phyloP scores from a whole-genome alignment of 2,797 vertebrate species.

The Anisognathus igniventris region DNA sequence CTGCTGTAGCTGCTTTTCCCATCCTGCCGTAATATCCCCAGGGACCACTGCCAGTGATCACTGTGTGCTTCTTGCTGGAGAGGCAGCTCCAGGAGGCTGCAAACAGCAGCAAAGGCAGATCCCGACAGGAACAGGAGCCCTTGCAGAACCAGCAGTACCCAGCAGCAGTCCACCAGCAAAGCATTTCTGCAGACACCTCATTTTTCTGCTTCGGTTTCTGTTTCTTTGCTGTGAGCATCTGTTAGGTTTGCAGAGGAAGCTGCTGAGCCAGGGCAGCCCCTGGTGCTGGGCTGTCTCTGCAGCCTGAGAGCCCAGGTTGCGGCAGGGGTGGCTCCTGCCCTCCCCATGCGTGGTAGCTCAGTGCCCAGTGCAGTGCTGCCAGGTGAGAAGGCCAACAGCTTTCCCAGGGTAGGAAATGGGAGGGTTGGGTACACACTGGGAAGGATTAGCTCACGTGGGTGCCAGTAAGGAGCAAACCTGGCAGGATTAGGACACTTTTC shows the following conservation, averaged over 20 bases:
- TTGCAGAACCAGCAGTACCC: neutral
- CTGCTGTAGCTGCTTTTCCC: constrained; percentile 6
- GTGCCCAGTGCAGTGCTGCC: accelerated
- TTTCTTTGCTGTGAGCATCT: neutral
- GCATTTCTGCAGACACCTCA: neutral
- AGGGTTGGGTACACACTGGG: neutral
- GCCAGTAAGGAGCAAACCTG: neutral
- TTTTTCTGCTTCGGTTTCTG: neutral
- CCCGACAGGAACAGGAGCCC: accelerated
- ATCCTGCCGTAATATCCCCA: neutral
- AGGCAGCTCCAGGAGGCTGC: neutral
- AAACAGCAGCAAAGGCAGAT: neutral
- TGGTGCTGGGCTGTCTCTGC: neutral
- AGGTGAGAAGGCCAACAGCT: neutral
- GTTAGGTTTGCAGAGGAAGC: neutral
- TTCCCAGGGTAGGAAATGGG: neutral
- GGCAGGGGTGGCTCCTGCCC: neutral
- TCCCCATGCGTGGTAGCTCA: neutral
- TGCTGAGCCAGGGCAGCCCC: neutral
- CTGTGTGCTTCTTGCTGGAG: neutral
- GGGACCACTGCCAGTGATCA: neutral
- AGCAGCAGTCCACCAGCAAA: neutral
- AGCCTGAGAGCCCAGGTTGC: neutral
- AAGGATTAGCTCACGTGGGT: neutral
- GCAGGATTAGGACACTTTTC: neutral